Percentiles rank a stretch among this genome's conserved stretches.
Evolutionary conservation across 2,888 invertebrate species (phyloP).

Genomic region (Idaea aversata): DNA sequence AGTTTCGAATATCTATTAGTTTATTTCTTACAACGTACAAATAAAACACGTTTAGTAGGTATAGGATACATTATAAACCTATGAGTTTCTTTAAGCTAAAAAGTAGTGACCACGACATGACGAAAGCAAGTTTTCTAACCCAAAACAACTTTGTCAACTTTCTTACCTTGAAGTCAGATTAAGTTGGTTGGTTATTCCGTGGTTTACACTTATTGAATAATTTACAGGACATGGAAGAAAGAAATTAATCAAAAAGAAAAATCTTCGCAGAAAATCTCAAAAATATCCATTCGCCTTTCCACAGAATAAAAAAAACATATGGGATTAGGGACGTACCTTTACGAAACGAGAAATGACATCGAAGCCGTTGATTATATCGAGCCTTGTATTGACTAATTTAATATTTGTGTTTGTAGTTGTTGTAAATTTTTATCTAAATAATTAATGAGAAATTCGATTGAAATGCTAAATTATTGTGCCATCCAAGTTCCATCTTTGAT

Average conservation of each 20-base stretch:
- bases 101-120: conserved; percentile 7
- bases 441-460: no score
- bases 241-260: neutral
- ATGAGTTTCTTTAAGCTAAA: neutral
- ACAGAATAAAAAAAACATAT: neutral
- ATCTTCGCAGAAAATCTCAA: neutral
- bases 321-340: neutral
- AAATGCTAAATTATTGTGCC: no score
- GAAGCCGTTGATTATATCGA: no score
- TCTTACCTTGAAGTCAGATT: neutral
- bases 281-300: neutral
- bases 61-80: neutral
- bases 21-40: neutral
- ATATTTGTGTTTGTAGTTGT: no score
- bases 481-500: no score
- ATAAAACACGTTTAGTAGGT: neutral
- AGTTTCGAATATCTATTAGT: neutral
- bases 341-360: no score
- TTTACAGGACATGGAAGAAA: neutral
- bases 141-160: conserved; percentile 1
- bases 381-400: no score
- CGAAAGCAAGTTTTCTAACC: conserved; percentile 18
- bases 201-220: neutral
- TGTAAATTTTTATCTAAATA: no score
- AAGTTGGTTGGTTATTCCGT: neutral